Percentiles rank a stretch among this genome's conserved stretches.
Conservation (phyloP, 2,113 vertebrate genomes). For the Candoia aspera region DNA sequence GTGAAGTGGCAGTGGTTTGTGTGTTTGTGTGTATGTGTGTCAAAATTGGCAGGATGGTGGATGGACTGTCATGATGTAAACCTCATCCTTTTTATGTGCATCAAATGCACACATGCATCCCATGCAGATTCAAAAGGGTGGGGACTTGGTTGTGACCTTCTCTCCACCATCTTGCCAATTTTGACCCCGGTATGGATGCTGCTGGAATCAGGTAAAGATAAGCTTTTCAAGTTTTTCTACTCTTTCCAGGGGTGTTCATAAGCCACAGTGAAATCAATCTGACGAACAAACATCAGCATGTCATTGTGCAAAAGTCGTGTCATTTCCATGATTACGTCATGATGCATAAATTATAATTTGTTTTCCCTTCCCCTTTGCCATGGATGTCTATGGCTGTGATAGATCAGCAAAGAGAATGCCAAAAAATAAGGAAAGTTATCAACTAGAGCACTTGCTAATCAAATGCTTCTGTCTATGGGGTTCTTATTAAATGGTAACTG, state of each 20-base stretch:
- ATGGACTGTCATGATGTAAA: neutral
- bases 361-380: neutral
- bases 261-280: neutral
- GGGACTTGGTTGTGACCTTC: neutral
- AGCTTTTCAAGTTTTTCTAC: neutral
- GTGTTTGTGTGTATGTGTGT: neutral
- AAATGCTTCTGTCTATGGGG: no score
- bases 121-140: neutral
- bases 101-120: neutral
- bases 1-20: neutral
- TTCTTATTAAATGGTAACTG: no score
- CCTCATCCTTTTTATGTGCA: neutral
- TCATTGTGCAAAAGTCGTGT: neutral
- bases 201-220: neutral
- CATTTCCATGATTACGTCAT: neutral
- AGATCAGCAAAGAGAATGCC: neutral
- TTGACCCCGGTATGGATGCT: neutral
- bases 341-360: neutral
- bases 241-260: neutral
- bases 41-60: neutral
- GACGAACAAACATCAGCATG: neutral
- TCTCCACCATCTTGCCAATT: neutral
- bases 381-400: neutral
- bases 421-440: neutral
- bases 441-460: neutral